Evolutionary conservation across 1,140 invertebrate genomes (phyloP), one percentile per base, ranked within the genome.

Genomic region (Zaprionus lachaisei): DNA sequence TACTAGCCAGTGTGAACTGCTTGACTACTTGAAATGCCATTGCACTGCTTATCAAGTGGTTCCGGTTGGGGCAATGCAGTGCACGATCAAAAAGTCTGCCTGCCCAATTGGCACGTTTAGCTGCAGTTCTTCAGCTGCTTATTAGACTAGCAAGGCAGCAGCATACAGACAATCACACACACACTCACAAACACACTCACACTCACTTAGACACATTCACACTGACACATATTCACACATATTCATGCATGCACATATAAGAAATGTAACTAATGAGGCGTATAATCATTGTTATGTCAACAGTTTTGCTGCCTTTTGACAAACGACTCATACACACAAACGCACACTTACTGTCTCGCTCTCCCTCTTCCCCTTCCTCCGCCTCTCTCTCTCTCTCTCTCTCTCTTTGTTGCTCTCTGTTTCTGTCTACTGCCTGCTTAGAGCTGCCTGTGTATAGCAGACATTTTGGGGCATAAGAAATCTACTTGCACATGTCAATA

Each of bases 241-340:
- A 68, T 47, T 61, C n/a, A 37, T 37, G 70, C 47, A 55, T 12
- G 17, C 54, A 70, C 12, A 72, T 31, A 26, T 41, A 68, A 61
- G 75, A 80, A 80, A 90, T 91, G 82, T 90, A 84, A 85, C 85
- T 90, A 90, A 90, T 90, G 85, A 90, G 85, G 81, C 85, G 86
- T 91, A 90, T 90, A 90, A 90, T 90, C 85, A 90, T 90, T 91
- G 85, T 90, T 90, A 91, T 90, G 85, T 90, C 85, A 90, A 90
- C 85, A 91, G 86, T 91, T 90, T 90, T 82, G 76, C 79, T 91
- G 79, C 73, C 81, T 90, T 90, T 82, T 90, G 85, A 89, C 85
- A 89, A 85, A 90, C 86, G 79, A 73, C 65, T 68, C 61, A 79
- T 41, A 74, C 67, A 71, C 70, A 54, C 65, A 76, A 55, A 63